These are phyloP conservation scores for Sylvicapra grimmia DNA, from an alignment of 2,113 vertebrate species.

Conservation along the genomic window DNA sequence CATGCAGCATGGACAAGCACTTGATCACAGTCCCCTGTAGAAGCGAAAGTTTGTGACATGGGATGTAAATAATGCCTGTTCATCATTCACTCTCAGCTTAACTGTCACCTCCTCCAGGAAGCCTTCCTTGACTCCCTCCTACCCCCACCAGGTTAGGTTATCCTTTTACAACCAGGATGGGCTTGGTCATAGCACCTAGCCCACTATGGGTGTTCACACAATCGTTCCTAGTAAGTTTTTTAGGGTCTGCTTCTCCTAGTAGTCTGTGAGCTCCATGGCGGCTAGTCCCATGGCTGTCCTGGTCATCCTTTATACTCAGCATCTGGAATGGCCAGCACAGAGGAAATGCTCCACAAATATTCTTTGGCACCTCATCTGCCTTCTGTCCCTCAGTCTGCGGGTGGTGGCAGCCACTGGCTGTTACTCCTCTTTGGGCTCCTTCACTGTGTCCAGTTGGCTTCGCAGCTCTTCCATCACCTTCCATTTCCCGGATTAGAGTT, in stretches of 20 bases:
- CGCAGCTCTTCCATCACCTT: background rate
- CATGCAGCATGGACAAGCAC: background rate
- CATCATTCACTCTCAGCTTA: background rate
- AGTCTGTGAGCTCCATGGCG: background rate
- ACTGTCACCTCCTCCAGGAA: background rate
- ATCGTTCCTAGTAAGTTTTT: background rate
- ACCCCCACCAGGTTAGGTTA: background rate
- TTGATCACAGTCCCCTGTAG: background rate
- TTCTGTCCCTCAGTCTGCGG: background rate
- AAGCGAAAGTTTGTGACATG: background rate
- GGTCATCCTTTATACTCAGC: background rate
- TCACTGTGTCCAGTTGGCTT: background rate
- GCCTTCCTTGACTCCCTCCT: background rate
- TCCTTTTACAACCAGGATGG: background rate
- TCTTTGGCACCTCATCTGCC: background rate
- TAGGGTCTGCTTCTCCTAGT: background rate
- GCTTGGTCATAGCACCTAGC: background rate
- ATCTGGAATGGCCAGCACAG: background rate
- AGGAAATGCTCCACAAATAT: background rate
- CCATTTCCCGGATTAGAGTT: background rate
- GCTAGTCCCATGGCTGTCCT: background rate
- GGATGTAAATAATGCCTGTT: background rate
- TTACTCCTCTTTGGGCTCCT: background rate
- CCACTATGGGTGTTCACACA: too few relatives aligned
- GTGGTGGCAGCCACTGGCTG: background rate